Conservation (phyloP, 2,888 invertebrate genomes). For the Himalopsyche tibetana region DNA sequence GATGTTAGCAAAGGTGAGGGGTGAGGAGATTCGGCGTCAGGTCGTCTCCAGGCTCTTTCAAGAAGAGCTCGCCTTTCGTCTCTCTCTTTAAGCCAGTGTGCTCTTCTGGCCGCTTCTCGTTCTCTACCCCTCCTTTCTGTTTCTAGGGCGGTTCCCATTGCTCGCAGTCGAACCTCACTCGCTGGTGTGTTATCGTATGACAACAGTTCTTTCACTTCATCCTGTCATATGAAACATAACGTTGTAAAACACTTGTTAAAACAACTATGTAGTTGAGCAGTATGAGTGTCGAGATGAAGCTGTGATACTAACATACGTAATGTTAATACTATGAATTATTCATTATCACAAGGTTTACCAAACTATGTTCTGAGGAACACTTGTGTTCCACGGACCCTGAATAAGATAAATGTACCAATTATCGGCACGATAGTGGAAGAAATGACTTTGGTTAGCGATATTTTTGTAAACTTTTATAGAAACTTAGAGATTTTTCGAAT, state of each 20-base stretch:
- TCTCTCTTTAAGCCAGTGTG: conserved; percentile 81
- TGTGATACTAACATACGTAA: background rate
- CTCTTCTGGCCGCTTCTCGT: conserved; percentile 80
- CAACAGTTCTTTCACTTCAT: conserved; percentile 75
- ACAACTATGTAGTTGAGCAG: background rate
- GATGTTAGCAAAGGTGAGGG: conserved; percentile 88
- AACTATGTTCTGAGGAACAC: background rate
- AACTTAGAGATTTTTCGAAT: no score
- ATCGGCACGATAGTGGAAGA: no score
- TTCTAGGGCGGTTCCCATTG: conserved; percentile 86
- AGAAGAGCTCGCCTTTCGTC: conserved; percentile 81
- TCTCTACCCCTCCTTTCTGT: conserved; percentile 83
- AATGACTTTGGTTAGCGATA: no score
- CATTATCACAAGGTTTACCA: background rate
- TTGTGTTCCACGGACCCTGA: no score
- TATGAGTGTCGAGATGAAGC: background rate
- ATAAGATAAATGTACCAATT: no score
- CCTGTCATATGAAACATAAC: conserved; percentile 67
- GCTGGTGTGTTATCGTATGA: conserved; percentile 71
- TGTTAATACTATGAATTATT: background rate
- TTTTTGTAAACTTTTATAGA: no score
- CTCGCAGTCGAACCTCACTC: conserved; percentile 84
- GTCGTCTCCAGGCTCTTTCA: conserved; percentile 79
- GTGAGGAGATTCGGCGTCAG: conserved; percentile 72
- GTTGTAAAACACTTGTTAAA: no score